Conservation (phyloP, 2,113 vertebrate species). For the Collichthys lucidus region DNA sequence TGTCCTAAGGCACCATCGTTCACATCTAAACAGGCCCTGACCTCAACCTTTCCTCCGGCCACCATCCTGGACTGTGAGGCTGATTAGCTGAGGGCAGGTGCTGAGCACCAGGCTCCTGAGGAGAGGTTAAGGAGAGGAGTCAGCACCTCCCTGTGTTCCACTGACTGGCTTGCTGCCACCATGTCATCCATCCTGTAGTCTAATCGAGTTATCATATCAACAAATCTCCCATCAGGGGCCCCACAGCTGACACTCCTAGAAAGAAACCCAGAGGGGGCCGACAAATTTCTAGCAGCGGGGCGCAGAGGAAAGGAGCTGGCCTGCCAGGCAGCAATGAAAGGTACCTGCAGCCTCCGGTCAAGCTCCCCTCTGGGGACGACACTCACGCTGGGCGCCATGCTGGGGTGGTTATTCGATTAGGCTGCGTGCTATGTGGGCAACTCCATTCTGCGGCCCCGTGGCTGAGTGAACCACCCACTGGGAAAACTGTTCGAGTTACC, state of each 20-base stretch:
- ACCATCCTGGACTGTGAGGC: slow-evolving; percentile 66
- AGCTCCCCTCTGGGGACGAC: slow-evolving; percentile 81
- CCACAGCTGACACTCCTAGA: slow-evolving; percentile 85
- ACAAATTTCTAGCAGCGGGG: slow-evolving; percentile 98
- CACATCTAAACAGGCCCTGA: slow-evolving; percentile 58
- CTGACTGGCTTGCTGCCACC: slow-evolving; percentile 81
- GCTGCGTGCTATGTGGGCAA: slow-evolving; percentile 82
- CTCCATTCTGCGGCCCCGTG: slow-evolving; percentile 76
- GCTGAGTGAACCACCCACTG: slow-evolving; percentile 77
- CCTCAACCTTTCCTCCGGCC: slow-evolving; percentile 56
- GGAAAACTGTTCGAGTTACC: slow-evolving; percentile 76
- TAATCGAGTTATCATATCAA: slow-evolving; percentile 97
- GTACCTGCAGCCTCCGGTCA: slow-evolving; percentile 88
- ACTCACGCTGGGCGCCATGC: slow-evolving; percentile 88
- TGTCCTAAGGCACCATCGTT: slow-evolving; percentile 25
- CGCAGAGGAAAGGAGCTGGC: slow-evolving; percentile 78
- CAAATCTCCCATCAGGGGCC: slow-evolving; percentile 86
- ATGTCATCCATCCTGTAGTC: slow-evolving; percentile 85
- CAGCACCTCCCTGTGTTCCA: slow-evolving; percentile 83
- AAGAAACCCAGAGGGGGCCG: slow-evolving; percentile 87
- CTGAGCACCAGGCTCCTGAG: slow-evolving; percentile 84
- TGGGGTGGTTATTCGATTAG: slow-evolving; percentile 91
- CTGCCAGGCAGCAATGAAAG: slow-evolving; percentile 88
- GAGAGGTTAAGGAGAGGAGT: slow-evolving; percentile 91
- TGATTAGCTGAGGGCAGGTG: slow-evolving; percentile 83